Evolutionary conservation across 1,140 invertebrate genomes (phyloP).

Genomic region (Cotesia typhae): DNA sequence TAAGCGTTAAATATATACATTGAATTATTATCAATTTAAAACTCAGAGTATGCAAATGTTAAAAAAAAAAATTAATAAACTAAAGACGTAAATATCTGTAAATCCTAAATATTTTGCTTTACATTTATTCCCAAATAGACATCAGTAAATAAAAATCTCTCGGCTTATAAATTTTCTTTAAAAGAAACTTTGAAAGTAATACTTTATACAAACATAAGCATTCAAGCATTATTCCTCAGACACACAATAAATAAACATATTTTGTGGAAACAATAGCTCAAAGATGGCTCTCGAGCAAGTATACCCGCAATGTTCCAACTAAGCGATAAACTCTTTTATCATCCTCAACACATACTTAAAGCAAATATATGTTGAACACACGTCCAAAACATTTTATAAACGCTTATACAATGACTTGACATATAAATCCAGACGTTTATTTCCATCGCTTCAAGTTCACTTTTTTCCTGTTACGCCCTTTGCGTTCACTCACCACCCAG

Average conservation of each 20-base stretch:
- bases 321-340: slow-evolving; percentile 1
- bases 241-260: neutral
- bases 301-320: neutral
- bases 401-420: slow-evolving; percentile 2
- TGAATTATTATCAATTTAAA: too few relatives aligned
- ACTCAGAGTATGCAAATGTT: too few relatives aligned
- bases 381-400: neutral
- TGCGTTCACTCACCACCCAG: neutral
- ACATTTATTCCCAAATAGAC: too few relatives aligned
- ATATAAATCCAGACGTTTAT: slow-evolving; percentile 26
- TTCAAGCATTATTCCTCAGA: neutral
- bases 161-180: too few relatives aligned
- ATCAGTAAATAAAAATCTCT: too few relatives aligned
- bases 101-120: too few relatives aligned
- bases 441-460: slow-evolving; percentile 14
- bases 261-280: neutral
- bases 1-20: too few relatives aligned
- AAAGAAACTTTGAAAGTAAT: too few relatives aligned
- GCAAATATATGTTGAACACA: too few relatives aligned
- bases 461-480: neutral
- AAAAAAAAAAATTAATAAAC: too few relatives aligned
- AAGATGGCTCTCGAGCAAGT: neutral
- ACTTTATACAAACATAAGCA: too few relatives aligned
- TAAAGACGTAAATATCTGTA: too few relatives aligned
- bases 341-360: neutral